phyloP scores from a whole-genome alignment of 2,888 invertebrate genomes.

The Ornithoptera alexandrae region DNA sequence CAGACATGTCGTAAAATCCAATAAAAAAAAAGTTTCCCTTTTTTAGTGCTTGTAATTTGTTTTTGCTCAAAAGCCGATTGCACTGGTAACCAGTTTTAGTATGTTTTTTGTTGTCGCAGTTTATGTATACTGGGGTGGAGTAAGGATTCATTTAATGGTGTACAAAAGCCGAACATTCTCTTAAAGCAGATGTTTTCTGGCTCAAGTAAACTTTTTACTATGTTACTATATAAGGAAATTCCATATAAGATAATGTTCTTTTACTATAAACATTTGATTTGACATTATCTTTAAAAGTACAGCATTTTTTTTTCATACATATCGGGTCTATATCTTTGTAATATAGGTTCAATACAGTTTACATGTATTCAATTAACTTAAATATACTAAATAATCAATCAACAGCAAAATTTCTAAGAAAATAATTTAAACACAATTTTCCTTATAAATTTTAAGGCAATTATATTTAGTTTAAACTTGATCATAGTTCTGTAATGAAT shows the following conservation, averaged over 20 bases:
- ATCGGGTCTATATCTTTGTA: too few species aligned
- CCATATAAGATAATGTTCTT: not conserved
- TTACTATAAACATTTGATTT: not conserved
- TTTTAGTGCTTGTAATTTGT: constrained; percentile 22
- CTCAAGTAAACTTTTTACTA: not conserved
- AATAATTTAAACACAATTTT: too few species aligned
- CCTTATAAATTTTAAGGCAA: too few species aligned
- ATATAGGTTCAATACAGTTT: too few species aligned
- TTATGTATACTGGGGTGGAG: not conserved
- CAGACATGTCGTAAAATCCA: constrained; percentile 9
- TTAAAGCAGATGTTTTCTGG: constrained; percentile 15
- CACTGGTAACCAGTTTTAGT: constrained; percentile 17
- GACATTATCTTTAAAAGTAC: not conserved
- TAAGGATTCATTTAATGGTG: constrained; percentile 6
- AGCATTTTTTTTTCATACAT: not conserved
- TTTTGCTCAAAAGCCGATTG: constrained; percentile 21
- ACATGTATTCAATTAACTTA: too few species aligned
- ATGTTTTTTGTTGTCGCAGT: constrained; percentile 16
- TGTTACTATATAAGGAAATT: not conserved
- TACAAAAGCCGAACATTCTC: constrained; percentile 3
- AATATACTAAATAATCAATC: too few species aligned
- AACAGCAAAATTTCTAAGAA: too few species aligned
- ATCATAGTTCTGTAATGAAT: too few species aligned
- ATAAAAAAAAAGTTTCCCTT: constrained; percentile 18
- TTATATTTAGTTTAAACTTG: too few species aligned